Evolutionary conservation across 2,797 vertebrate species (phyloP), one percentile per base, ranked within the genome.

Genomic region (Todus mexicanus): DNA sequence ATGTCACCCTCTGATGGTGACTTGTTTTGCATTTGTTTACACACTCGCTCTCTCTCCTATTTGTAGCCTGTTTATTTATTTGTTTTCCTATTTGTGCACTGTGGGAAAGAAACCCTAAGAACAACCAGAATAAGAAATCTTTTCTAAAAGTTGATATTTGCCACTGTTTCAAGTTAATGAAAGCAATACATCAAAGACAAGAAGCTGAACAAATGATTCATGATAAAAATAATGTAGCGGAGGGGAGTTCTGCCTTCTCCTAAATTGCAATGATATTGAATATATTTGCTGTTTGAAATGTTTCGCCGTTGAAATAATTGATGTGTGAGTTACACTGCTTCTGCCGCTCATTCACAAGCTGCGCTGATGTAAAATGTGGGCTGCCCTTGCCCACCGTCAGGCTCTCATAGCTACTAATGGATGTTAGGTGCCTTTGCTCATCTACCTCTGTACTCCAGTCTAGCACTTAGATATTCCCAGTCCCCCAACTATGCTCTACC

Each of bases 101-200:
- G n/a, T n/a, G n/a, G 37, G 5, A 57, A 70, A 68, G 65, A 45
- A 92, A 45, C 15, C 1, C 43, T 60, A 26, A 60, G 26, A 86
- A 57, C 15, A 73, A 84, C 4, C 10, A 26, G 80, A 91, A 76
- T 25, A 40, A 91, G 82, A 79, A 76, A 47, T 42, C 47, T 75
- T 88, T n/a, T n/a, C n/a, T 79, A 35, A 65, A 84, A 65, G 21
- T 54, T 75, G 56, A 15, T 85, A 57, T 79, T 88, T 90, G 42
- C 37, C 35, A 77, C 38, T 69, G 27, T 72, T 84, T 87, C 78
- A 79, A 84, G 54, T 69, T 89, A 93, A 94, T 84, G 71, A 87
- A 93, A 92, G 40, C 33, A 72, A 87, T 87, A 61, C 23, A 79
- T 91, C 93, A 95, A 92, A 87, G 85, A 87, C 54, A 82, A 88